A percentile compares a stretch with the other conserved stretches of the same genome.
These are phyloP conservation scores for Andrena hattorfiana DNA, from an alignment of 2,888 invertebrate species.

Conservation along the genomic window DNA sequence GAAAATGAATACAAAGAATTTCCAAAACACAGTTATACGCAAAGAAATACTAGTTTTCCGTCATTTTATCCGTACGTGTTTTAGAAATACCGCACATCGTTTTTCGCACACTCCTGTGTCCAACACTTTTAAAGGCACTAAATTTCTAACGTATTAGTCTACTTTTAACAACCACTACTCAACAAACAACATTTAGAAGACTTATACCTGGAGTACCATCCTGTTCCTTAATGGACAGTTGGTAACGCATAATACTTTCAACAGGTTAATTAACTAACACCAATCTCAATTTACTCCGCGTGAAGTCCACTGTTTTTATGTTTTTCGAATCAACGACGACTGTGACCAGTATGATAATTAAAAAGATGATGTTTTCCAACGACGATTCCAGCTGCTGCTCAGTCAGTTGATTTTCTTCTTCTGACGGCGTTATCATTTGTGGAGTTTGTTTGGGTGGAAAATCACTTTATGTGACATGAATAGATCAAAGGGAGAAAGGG, in stretches of 20 bases:
- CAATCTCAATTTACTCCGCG: slow-evolving; percentile 35
- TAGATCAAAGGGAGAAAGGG: not conserved
- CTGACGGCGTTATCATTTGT: not conserved
- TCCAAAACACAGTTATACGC: slow-evolving; percentile 12
- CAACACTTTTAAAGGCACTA: slow-evolving; percentile 10
- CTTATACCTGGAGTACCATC: slow-evolving; percentile 46
- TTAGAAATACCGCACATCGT: not conserved
- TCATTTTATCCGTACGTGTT: not conserved
- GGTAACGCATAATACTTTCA: slow-evolving; percentile 13
- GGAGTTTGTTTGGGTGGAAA: not conserved
- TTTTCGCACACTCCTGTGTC: not conserved
- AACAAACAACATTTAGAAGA: slow-evolving; percentile 36
- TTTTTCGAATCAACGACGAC: not conserved
- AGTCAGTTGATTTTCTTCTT: slow-evolving; percentile 21
- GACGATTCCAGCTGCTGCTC: slow-evolving; percentile 12
- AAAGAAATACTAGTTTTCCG: slow-evolving; percentile 1
- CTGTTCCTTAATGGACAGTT: slow-evolving; percentile 67
- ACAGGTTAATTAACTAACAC: slow-evolving; percentile 50
- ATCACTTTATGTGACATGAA: not conserved
- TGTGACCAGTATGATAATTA: slow-evolving; percentile 1
- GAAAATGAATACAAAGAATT: not conserved
- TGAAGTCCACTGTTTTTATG: slow-evolving; percentile 71
- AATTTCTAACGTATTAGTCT: slow-evolving; percentile 63
- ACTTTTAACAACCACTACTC: slow-evolving; percentile 56
- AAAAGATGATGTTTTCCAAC: slow-evolving; percentile 18